These are phyloP conservation scores for Strigamia crassipes DNA, from an alignment of 2,888 invertebrate genomes.

Conservation along the genomic window DNA sequence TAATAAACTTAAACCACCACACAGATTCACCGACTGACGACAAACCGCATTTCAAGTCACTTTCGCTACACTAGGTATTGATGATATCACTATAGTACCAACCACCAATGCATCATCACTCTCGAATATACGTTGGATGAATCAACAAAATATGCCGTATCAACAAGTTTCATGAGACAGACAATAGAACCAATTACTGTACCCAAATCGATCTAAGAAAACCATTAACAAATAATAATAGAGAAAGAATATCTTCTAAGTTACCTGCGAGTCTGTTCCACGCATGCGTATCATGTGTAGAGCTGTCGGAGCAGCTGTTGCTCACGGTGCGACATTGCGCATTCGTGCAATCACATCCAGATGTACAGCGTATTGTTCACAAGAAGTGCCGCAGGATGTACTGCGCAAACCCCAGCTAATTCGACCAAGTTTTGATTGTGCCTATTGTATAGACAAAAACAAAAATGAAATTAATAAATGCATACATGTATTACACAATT, in stretches of 20 bases:
- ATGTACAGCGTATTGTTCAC: background rate
- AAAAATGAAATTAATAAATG: background rate
- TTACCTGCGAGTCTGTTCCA: background rate
- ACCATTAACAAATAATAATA: background rate
- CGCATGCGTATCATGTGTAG: background rate
- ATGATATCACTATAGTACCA: background rate
- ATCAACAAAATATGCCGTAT: background rate
- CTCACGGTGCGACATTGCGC: background rate
- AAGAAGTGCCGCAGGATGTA: background rate
- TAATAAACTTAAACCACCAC: background rate
- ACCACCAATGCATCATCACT: constrained; percentile 14
- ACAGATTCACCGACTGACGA: background rate
- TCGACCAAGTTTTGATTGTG: background rate
- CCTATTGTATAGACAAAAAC: too few relatives aligned
- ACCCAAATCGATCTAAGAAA: background rate
- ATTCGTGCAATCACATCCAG: background rate
- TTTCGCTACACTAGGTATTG: constrained; percentile 13
- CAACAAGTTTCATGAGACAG: background rate
- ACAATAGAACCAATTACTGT: background rate
- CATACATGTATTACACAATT: background rate
- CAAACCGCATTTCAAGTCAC: background rate
- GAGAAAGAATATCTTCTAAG: background rate
- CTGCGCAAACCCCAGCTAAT: background rate
- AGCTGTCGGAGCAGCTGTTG: background rate
- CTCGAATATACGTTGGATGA: background rate